Conservation (phyloP, 2,888 invertebrate genomes). For the Microctonus hyperodae region DNA sequence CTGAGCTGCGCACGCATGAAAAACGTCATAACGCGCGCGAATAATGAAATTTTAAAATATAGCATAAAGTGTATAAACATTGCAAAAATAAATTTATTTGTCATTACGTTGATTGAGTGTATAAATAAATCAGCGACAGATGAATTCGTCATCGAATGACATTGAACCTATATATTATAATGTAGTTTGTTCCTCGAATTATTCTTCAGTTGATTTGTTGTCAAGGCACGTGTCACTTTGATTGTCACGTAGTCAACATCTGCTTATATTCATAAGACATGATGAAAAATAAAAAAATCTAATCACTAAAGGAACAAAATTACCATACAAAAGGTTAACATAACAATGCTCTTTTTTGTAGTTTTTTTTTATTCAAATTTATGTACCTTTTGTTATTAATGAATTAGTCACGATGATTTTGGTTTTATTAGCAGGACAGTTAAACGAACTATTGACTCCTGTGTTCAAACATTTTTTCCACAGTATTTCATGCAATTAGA, state of each 20-base stretch:
- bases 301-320: not conserved
- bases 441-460: not conserved
- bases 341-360: conserved; percentile 2
- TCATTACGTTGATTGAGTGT: not conserved
- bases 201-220: not conserved
- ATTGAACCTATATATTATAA: not conserved
- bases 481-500: conserved; percentile 29
- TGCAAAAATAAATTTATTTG: not conserved
- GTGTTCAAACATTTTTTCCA: conserved; percentile 38
- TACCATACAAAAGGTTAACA: conserved; percentile 5
- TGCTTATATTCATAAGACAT: not conserved
- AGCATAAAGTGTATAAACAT: not conserved
- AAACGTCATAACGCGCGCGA: not conserved
- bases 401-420: conserved; percentile 23
- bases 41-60: not conserved
- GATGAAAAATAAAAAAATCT: not conserved
- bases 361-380: conserved; percentile 34
- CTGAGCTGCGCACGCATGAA: not conserved
- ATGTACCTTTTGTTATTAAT: conserved; percentile 37
- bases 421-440: not conserved
- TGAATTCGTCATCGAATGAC: not conserved
- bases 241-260: not conserved
- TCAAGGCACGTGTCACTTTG: not conserved
- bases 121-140: not conserved
- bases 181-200: not conserved